phyloP scores from a whole-genome alignment of 2,888 invertebrate species.

The Pegoplata infirma region DNA sequence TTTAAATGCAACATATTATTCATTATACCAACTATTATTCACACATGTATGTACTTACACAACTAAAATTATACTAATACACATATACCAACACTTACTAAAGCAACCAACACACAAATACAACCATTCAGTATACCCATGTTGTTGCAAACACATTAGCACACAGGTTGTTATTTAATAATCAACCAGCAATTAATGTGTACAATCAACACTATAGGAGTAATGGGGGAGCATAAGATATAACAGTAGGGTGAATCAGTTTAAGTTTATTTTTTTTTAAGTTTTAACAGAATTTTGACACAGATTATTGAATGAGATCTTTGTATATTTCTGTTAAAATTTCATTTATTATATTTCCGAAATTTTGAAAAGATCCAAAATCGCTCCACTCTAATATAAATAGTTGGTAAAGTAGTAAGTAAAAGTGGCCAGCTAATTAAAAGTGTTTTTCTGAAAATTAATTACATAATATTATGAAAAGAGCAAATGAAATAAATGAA shows the following conservation, averaged over 20 bases:
- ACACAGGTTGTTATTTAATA: slow-evolving; percentile 30
- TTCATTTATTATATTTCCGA: too few relatives aligned
- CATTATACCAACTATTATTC: not conserved
- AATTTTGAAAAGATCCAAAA: too few relatives aligned
- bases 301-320: too few relatives aligned
- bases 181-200: slow-evolving; percentile 20
- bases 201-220: not conserved
- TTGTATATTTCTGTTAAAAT: too few relatives aligned
- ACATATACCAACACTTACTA: slow-evolving; percentile 31
- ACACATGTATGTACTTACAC: slow-evolving; percentile 25
- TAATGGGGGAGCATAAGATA: too few relatives aligned
- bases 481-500: not conserved
- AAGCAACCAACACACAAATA: too few relatives aligned
- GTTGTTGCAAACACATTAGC: not conserved
- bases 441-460: slow-evolving; percentile 45
- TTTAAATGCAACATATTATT: too few relatives aligned
- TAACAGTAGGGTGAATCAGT: too few relatives aligned
- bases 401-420: too few relatives aligned
- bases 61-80: slow-evolving; percentile 18
- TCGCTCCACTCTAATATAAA: too few relatives aligned
- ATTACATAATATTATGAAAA: slow-evolving; percentile 46
- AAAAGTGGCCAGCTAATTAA: slow-evolving; percentile 43
- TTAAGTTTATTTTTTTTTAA: too few relatives aligned
- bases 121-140: slow-evolving; percentile 20
- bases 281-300: too few relatives aligned